Evolutionary conservation across 2,113 vertebrate species (phyloP).

Genomic region (Phrynosoma blainvillii): DNA sequence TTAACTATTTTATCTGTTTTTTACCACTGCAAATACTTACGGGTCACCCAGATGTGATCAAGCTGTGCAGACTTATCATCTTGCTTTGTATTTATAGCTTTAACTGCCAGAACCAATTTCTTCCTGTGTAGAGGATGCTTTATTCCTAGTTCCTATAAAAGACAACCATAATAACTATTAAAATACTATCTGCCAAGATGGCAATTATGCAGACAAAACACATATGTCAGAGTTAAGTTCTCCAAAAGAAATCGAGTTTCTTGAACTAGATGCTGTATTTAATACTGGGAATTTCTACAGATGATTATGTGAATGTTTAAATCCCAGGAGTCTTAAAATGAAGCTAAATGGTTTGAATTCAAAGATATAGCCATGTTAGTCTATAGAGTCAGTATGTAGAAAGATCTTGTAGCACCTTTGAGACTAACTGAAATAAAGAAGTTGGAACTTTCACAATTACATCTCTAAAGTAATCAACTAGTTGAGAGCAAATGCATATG

Average conservation of each 20-base stretch:
- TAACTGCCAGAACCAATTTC: conserved; percentile 92
- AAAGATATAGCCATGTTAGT: no score
- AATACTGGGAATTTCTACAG: background rate
- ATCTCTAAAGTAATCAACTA: no score
- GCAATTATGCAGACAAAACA: background rate
- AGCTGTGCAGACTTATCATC: conserved; percentile 91
- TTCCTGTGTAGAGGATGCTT: conserved; percentile 96
- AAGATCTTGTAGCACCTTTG: no score
- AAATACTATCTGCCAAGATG: background rate
- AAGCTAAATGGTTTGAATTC: no score
- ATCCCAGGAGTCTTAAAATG: background rate
- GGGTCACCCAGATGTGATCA: conserved; percentile 97
- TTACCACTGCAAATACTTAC: conserved; percentile 76
- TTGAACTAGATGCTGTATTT: conserved; percentile 5
- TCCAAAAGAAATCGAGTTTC: background rate
- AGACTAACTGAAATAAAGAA: no score
- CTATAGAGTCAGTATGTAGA: no score
- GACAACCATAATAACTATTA: background rate
- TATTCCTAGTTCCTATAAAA: conserved; percentile 89
- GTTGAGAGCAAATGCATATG: no score
- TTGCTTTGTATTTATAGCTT: conserved; percentile 86
- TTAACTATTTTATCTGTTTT: background rate
- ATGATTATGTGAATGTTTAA: background rate
- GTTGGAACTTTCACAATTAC: no score
- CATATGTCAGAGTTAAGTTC: background rate